Base-by-base conservation (phyloP, 2,888 invertebrate genomes). In the Desoria tigrina region DNA sequence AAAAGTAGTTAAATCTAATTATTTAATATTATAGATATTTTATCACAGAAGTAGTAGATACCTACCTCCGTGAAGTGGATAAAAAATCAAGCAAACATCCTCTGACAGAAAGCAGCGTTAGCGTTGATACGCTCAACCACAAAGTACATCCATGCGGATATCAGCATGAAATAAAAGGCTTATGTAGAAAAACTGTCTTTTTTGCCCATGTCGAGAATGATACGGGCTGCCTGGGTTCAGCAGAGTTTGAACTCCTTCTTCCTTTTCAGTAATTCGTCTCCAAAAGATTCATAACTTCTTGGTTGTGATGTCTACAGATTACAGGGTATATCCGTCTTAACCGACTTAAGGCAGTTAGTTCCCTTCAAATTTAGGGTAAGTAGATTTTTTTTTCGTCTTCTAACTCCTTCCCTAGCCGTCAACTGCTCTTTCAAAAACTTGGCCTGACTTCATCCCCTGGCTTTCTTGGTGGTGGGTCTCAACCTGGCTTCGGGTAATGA, bases 381-480 rank as follows among this genome's bases (percentile, higher is more conserved):
- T 26, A 7, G 39, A 42, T 14, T 24, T 21, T 24, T 57, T 54
- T 53, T 53, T 42, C 53, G 23, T 39, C 21, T 11, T 21, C 50
- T 53, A 24, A 23, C 7, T 32, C 11, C 32, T 32, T 32, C 11
- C 32, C 32, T 42, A 37, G 37, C 21, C 27, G 63, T 21, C 50
- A 23, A 26, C 24, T 18, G 42, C 42, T 39, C 26, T 39, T 26
- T 49, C 1, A 21, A 24, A 24, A 45, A 24, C 14, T 51, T 51
- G 26, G 51, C 56, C 26, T 55, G 42, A 55, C 32, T 49, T 49
- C 53, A 45, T 42, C 49, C 28, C 32, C 24, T 51, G 51, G 27
- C 26, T 42, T 63, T 61, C 61, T 53, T 63, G 16, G 63, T 57
- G 63, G 63, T 63, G 51, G 63, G 63, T 63, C 62, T 62, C 27